Percentiles rank a stretch among this genome's conserved stretches.
These are phyloP conservation scores for Acanthurus lineatus DNA, from an alignment of 2,797 vertebrate species.

Conservation along the genomic window DNA sequence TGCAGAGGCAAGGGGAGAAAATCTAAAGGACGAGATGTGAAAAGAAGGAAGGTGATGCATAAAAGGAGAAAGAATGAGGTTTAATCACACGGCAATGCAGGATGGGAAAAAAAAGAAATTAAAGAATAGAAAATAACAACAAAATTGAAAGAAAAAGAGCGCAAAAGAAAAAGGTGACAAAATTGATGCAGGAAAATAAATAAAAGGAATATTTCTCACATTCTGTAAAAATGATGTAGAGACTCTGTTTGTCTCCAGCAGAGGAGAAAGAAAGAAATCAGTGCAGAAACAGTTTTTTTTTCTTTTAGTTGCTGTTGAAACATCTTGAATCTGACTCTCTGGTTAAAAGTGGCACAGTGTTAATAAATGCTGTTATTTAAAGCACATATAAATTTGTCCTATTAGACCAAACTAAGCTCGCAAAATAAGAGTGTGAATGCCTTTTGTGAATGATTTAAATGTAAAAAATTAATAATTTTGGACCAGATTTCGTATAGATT, in stretches of 20 bases:
- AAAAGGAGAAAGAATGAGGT: constrained; percentile 25
- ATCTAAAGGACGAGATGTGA: constrained; percentile 20
- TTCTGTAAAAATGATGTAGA: constrained; percentile 5
- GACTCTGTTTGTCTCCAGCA: constrained; percentile 1
- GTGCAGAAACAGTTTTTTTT: background rate
- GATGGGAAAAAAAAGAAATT: constrained; percentile 10
- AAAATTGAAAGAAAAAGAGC: background rate
- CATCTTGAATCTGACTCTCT: constrained; percentile 20
- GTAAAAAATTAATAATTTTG: background rate
- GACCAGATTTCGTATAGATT: constrained; percentile 4
- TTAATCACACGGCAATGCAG: constrained; percentile 48
- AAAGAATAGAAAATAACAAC: background rate
- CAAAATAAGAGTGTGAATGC: background rate
- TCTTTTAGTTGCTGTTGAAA: constrained; percentile 26
- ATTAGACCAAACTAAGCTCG: constrained; percentile 1
- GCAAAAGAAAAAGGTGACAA: constrained; percentile 26
- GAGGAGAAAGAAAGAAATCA: constrained; percentile 18
- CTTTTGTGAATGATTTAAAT: constrained; percentile 5
- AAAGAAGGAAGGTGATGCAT: constrained; percentile 15
- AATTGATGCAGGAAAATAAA: constrained; percentile 20
- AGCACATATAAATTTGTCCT: constrained; percentile 17
- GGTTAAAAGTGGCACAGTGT: constrained; percentile 21
- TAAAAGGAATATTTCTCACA: constrained; percentile 14
- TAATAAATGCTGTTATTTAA: constrained; percentile 7
- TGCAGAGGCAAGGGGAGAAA: constrained; percentile 20